Base-by-base conservation (phyloP, 2,113 vertebrate species). In the Zapornia atra region DNA sequence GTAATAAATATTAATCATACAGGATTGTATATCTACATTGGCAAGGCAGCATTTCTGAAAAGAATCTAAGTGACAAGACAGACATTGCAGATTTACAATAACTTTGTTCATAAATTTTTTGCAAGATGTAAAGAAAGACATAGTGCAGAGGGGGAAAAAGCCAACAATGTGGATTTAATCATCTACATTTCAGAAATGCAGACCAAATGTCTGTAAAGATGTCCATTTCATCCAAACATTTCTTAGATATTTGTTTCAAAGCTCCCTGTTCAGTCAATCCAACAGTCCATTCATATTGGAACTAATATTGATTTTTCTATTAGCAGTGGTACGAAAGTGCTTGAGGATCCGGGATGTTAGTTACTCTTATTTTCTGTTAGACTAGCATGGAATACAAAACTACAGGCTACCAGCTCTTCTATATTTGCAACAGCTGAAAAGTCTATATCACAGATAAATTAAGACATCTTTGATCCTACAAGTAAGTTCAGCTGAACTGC, bases 151-250 rank as follows among this genome's bases (percentile, higher is more conserved):
- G 83, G 91, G 79, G 93, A 96, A 96, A 96, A 96, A 96, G 97
- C 97, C 97, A 96, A 93, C 96, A 97, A 97, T 97, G 59, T 97
- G 97, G 97, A 92, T 97, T 97, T 96, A 97, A 97, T 97, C 44
- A 97, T 90, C 85, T 91, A 33, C 95, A 94, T 97, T 96, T 95
- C 94, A 96, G 95, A 97, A 97, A 97, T 97, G 97, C 94, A 97
- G 97, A 97, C 97, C 97, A 97, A 97, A 97, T 97, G 97, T 97
- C 96, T 97, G 94, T 97, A 95, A 97, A 97, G 96, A 97, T 97
- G 96, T 96, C 96, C 95, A 92, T 94, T 97, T 94, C 92, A 96
- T 96, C 92, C 91, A 97, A 97, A 97, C 93, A 96, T 97, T 96
- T 97, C 96, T 97, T 78, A 97, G 97, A 94, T 97, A 97, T 96